Evolutionary conservation across 2,797 vertebrate genomes (phyloP).

Genomic region (Limosa lapponica): DNA sequence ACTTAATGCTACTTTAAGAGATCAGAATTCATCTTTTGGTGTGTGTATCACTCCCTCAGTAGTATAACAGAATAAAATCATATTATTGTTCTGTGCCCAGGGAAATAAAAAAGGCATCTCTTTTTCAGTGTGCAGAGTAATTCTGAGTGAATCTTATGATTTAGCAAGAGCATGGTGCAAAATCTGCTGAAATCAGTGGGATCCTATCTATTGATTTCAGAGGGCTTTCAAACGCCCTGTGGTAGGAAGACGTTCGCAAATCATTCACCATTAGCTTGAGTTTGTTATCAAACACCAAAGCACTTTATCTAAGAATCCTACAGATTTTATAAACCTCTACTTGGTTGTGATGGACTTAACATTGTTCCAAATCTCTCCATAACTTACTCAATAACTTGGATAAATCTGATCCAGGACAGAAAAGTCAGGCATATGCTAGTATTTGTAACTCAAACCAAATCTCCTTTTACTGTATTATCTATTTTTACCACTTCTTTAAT

Average conservation of each 20-base stretch:
- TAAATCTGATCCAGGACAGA: not conserved
- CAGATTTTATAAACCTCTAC: not conserved
- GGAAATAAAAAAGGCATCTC: slow-evolving; percentile 4
- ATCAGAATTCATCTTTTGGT: slow-evolving; percentile 29
- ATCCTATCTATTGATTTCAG: not conserved
- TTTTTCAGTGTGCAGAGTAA: not conserved
- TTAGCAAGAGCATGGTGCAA: not conserved
- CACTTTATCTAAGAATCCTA: not conserved
- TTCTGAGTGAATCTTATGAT: not conserved
- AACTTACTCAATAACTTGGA: not conserved
- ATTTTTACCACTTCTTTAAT: not conserved
- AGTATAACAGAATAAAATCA: slow-evolving; percentile 2
- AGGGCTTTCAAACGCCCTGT: not conserved
- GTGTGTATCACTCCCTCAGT: not conserved
- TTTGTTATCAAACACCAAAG: not conserved
- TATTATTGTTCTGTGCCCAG: not conserved
- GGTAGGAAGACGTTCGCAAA: not conserved
- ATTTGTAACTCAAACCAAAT: not conserved
- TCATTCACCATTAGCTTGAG: not conserved
- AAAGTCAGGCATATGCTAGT: not conserved
- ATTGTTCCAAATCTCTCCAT: not conserved
- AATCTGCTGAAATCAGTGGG: slow-evolving; percentile 17
- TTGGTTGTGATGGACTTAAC: not conserved
- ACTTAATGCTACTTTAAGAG: slow-evolving; percentile 18
- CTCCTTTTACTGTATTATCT: not conserved